Evolutionary conservation across 2,888 invertebrate species (phyloP).

Genomic region (Platycnemis pennipes): DNA sequence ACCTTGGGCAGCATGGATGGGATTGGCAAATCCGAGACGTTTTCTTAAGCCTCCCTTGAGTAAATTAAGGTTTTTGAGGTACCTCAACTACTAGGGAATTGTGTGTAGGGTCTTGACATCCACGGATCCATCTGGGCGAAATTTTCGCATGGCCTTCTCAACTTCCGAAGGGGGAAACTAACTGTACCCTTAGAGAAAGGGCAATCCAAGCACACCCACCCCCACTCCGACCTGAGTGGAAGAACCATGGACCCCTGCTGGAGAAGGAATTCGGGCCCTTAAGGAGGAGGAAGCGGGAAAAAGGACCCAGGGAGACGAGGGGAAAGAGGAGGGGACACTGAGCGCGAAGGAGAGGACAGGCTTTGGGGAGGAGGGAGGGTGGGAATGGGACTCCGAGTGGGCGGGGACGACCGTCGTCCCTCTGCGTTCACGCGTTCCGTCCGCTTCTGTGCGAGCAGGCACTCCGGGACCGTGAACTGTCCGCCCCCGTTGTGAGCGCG

Average conservation of each 20-base stretch:
- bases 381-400: constrained; percentile 19
- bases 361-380: not conserved
- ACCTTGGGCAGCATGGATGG: too few relatives aligned
- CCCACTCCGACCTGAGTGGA: not conserved
- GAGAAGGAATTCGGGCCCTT: not conserved
- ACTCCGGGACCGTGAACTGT: not conserved
- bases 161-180: not conserved
- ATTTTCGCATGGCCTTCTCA: not conserved
- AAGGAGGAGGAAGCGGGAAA: not conserved
- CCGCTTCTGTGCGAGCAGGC: not conserved
- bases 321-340: not conserved
- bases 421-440: constrained; percentile 6
- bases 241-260: not conserved
- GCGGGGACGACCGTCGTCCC: not conserved
- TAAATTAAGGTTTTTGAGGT: too few relatives aligned
- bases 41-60: too few relatives aligned
- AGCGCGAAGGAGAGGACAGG: not conserved
- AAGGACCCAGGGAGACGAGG: not conserved
- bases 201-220: not conserved
- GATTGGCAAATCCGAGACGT: too few relatives aligned
- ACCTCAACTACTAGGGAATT: too few relatives aligned
- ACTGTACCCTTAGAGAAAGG: not conserved
- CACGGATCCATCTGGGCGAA: too few relatives aligned
- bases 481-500: constrained; percentile 20
- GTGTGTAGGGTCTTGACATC: too few relatives aligned